Conservation (phyloP, 2,888 invertebrate genomes). For the Tetropium fuscum region DNA sequence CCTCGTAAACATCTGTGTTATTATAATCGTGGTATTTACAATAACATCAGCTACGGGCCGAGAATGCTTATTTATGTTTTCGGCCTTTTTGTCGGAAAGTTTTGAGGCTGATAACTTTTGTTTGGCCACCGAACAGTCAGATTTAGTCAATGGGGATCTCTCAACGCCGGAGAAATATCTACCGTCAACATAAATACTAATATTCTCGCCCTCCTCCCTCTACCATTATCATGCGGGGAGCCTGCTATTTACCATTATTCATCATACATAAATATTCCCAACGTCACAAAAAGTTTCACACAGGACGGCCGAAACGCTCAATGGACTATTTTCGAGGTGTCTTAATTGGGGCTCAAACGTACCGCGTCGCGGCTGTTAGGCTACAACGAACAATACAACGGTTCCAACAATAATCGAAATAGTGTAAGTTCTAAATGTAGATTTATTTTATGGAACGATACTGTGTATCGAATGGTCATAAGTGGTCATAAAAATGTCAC, state of each 20-base stretch:
- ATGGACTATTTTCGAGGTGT: constrained; percentile 30
- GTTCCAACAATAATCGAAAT: no score
- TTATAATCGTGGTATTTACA: constrained; percentile 52
- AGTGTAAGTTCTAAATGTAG: no score
- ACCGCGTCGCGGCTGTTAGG: no score
- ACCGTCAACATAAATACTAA: constrained; percentile 42
- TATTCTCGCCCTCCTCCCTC: constrained; percentile 34
- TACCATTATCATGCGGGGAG: constrained; percentile 37
- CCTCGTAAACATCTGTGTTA: constrained; percentile 52
- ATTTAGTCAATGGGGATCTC: constrained; percentile 42
- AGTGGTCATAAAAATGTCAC: no score
- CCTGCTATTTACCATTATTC: constrained; percentile 41
- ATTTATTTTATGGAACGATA: no score
- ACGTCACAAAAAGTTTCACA: constrained; percentile 31
- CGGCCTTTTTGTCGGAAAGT: constrained; percentile 56
- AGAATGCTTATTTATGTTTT: constrained; percentile 56
- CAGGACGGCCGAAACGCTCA: constrained; percentile 29
- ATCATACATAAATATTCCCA: constrained; percentile 39
- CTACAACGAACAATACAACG: no score
- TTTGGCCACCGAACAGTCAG: constrained; percentile 45
- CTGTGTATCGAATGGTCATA: no score
- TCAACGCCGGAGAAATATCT: constrained; percentile 41
- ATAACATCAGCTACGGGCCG: constrained; percentile 46
- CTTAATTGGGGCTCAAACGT: no score
- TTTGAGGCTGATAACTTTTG: constrained; percentile 46